Percentiles rank a stretch among this genome's conserved stretches.
phyloP scores from a whole-genome alignment of 2,888 invertebrate genomes.

The Opisthograptis luteolata region DNA sequence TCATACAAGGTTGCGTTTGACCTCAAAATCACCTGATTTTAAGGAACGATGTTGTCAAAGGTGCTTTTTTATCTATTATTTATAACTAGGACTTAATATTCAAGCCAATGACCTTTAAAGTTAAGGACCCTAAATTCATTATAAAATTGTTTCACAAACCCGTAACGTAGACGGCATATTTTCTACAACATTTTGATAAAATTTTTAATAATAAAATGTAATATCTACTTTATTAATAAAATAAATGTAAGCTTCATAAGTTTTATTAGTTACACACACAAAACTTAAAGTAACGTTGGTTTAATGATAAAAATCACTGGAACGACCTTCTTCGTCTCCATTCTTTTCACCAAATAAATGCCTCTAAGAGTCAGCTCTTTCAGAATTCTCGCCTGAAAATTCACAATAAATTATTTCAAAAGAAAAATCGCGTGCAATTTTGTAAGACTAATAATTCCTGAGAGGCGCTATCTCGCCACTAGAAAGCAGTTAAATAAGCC shows the following conservation, averaged over 20 bases:
- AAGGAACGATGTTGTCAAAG: too few species aligned
- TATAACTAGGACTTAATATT: too few species aligned
- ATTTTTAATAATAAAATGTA: too few species aligned
- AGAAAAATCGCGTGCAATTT: slow-evolving; percentile 68
- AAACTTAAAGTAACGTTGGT: slow-evolving; percentile 1
- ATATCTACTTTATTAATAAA: too few species aligned
- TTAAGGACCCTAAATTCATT: too few species aligned
- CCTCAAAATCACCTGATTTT: too few species aligned
- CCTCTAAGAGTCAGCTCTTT: slow-evolving; percentile 4
- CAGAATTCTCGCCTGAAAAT: slow-evolving; percentile 20
- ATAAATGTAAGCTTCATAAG: slow-evolving; percentile 1
- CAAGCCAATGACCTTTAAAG: too few species aligned
- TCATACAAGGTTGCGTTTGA: too few species aligned
- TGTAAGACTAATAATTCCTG: slow-evolving; percentile 69
- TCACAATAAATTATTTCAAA: slow-evolving; percentile 52
- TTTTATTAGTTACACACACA: slow-evolving; percentile 1
- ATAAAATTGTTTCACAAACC: too few species aligned
- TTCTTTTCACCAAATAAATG: slow-evolving; percentile 1
- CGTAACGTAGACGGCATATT: too few species aligned
- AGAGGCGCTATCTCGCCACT: slow-evolving; percentile 59
- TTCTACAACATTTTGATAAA: neutral
- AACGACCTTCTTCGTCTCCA: slow-evolving; percentile 1
- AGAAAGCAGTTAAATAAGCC: slow-evolving; percentile 75
- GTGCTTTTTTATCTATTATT: too few species aligned
- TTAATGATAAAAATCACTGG: slow-evolving; percentile 1